Evolutionary conservation across 2,797 vertebrate genomes (phyloP).

Genomic region (Coendou prehensilis): DNA sequence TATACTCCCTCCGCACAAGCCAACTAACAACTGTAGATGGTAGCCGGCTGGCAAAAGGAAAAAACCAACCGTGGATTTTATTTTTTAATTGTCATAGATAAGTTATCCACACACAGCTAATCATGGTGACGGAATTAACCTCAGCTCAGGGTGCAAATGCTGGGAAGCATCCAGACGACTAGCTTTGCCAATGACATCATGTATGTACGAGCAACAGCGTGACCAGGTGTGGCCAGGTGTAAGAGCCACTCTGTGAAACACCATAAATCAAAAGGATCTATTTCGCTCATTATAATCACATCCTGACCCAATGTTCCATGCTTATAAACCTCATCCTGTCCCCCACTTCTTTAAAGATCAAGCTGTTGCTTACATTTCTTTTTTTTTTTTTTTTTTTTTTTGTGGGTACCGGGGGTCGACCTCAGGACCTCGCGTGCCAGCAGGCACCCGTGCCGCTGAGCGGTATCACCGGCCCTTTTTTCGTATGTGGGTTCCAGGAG

Average conservation of each 20-base stretch:
- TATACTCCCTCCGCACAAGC: constrained; percentile 51
- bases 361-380: neutral
- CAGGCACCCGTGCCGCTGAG: no score
- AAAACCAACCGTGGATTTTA: neutral
- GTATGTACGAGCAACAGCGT: neutral
- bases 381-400: no score
- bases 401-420: no score
- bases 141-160: neutral
- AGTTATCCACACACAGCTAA: constrained; percentile 37
- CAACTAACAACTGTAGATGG: constrained; percentile 50
- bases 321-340: no score
- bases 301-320: neutral
- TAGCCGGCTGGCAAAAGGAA: constrained; percentile 31
- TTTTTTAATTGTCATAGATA: constrained; percentile 56
- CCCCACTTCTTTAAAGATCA: neutral
- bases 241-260: neutral
- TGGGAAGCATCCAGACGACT: neutral
- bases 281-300: neutral
- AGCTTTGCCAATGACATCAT: neutral
- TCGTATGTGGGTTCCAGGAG: no score
- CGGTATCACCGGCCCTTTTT: no score
- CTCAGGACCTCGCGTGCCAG: no score
- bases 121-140: neutral
- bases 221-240: neutral
- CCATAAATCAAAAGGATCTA: neutral